phyloP scores from a whole-genome alignment of 2,888 invertebrate genomes.

The Ectemnius lituratus region DNA sequence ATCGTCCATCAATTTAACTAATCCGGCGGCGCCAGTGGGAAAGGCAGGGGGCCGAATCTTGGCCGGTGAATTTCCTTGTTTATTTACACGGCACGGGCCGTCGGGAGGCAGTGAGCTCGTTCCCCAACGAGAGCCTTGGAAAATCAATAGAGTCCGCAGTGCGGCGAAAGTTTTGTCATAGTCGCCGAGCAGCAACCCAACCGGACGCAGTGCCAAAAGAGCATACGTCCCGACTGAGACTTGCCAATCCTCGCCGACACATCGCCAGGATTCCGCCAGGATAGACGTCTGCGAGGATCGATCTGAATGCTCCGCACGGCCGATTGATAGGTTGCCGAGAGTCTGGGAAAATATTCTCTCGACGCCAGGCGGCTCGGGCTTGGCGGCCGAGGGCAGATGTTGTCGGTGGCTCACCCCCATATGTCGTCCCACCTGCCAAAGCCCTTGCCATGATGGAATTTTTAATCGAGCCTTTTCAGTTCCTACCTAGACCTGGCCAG shows the following conservation, averaged over 20 bases:
- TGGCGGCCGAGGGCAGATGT: conserved; percentile 65
- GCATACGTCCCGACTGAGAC: not conserved
- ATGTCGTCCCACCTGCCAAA: conserved; percentile 71
- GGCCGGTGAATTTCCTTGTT: conserved; percentile 65
- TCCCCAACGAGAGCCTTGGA: conserved; percentile 60
- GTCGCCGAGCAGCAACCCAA: conserved; percentile 23
- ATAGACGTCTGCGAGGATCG: not conserved
- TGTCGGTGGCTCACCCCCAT: conserved; percentile 58
- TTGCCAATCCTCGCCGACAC: not conserved
- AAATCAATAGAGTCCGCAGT: conserved; percentile 77
- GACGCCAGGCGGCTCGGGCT: no score
- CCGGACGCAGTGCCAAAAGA: conserved; percentile 3
- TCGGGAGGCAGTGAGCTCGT: conserved; percentile 54
- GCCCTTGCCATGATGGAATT: conserved; percentile 72
- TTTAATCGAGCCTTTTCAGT: conserved; percentile 66
- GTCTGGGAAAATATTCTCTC: no score
- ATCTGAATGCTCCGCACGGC: not conserved
- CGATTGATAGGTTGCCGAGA: no score
- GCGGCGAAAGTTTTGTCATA: conserved; percentile 75
- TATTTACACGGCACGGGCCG: conserved; percentile 69
- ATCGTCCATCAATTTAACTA: no score
- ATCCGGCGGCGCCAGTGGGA: not conserved
- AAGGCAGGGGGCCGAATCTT: not conserved
- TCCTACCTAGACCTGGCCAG: not conserved
- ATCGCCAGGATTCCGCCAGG: not conserved